Percentiles rank a stretch among this genome's conserved stretches.
These are phyloP conservation scores for Anagyrus pseudococci DNA, from an alignment of 2,888 invertebrate species.

Conservation along the genomic window DNA sequence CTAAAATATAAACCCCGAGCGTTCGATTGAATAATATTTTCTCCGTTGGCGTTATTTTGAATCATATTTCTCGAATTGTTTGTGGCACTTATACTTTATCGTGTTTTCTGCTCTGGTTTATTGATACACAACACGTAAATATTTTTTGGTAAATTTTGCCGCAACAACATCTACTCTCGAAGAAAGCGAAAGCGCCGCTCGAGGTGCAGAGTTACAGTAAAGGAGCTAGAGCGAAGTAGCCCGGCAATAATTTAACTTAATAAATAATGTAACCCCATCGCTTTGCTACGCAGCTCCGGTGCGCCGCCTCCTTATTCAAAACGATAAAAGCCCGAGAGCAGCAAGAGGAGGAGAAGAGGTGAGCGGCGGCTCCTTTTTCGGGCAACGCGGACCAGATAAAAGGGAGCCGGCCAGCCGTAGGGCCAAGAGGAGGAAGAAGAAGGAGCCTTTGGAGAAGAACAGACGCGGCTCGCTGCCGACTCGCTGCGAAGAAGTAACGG, in stretches of 20 bases:
- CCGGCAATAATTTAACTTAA: conserved; percentile 7
- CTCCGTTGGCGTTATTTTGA: no score
- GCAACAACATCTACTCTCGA: no score
- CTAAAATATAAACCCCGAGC: not conserved
- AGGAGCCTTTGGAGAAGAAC: conserved; percentile 9
- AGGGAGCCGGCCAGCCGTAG: not conserved
- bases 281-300: conserved; percentile 7
- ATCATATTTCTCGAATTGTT: no score
- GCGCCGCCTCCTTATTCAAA: not conserved
- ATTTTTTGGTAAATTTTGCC: no score
- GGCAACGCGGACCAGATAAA: not conserved
- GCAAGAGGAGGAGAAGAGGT: not conserved
- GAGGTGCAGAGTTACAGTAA: no score
- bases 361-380: conserved; percentile 13
- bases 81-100: no score
- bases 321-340: conserved; percentile 16
- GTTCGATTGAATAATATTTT: no score
- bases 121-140: no score
- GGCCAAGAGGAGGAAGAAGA: not conserved
- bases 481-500: conserved; percentile 51
- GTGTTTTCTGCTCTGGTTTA: no score
- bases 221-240: not conserved
- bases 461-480: conserved; percentile 1
- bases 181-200: no score
- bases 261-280: conserved; percentile 17